A percentile compares a stretch with the other conserved stretches of the same genome.
Evolutionary conservation across 2,888 invertebrate species (phyloP).

Genomic region (Epinotia demarniana): DNA sequence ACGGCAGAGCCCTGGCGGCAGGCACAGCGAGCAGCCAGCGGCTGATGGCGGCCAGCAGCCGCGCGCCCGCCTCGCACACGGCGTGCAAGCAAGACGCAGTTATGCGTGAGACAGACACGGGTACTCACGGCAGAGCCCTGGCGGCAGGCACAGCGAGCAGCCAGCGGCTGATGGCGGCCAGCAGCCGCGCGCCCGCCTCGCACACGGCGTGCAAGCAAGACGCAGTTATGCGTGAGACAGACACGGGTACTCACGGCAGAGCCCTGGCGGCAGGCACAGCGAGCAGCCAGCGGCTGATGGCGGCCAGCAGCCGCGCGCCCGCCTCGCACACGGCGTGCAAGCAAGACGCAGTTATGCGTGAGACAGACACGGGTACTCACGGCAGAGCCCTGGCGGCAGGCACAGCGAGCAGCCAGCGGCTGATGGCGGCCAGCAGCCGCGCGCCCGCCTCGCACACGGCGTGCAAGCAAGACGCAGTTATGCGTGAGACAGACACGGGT

Average conservation of each 20-base stretch:
- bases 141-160: slow-evolving; percentile 93
- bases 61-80: slow-evolving; percentile 97
- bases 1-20: slow-evolving; percentile 92
- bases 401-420: slow-evolving; percentile 95
- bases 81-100: slow-evolving; percentile 90
- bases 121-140: slow-evolving; percentile 88
- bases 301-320: slow-evolving; percentile 95
- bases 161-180: slow-evolving; percentile 97
- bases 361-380: slow-evolving; percentile 69
- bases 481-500: neutral
- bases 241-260: slow-evolving; percentile 84
- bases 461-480: slow-evolving; percentile 87
- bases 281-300: slow-evolving; percentile 95
- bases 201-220: slow-evolving; percentile 96
- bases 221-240: neutral
- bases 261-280: slow-evolving; percentile 93
- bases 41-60: slow-evolving; percentile 94
- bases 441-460: slow-evolving; percentile 98
- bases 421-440: slow-evolving; percentile 93
- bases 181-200: slow-evolving; percentile 96
- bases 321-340: slow-evolving; percentile 98
- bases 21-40: slow-evolving; percentile 95
- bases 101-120: neutral
- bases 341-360: slow-evolving; percentile 60
- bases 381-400: slow-evolving; percentile 92